phyloP scores from a whole-genome alignment of 2,113 vertebrate species.

The Eptatretus burgeri region DNA sequence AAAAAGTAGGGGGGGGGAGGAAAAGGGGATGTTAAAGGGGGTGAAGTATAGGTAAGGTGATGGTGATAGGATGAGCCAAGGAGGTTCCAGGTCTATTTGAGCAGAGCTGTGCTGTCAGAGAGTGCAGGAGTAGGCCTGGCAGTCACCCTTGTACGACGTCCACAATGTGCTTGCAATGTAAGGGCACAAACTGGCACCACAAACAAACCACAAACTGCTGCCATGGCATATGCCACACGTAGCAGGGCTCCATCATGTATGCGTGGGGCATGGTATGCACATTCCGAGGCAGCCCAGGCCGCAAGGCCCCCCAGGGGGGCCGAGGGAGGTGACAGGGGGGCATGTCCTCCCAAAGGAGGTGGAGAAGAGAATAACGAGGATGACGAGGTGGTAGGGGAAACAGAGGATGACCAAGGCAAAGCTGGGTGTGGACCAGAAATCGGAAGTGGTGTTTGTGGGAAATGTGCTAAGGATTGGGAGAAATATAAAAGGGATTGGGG shows the following conservation, averaged over 20 bases:
- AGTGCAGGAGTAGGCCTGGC: conserved; percentile 38
- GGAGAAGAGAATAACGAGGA: background rate
- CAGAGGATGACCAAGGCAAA: no score
- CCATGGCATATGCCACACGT: conserved; percentile 97
- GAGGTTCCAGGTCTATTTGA: conserved; percentile 24
- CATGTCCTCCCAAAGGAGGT: conserved; percentile 1
- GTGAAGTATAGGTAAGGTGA: no score
- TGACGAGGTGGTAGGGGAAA: background rate
- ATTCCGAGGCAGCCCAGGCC: conserved; percentile 59
- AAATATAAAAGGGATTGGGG: no score
- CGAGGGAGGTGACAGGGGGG: conserved; percentile 19
- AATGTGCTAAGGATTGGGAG: no score
- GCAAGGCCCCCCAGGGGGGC: conserved; percentile 45
- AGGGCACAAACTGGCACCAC: conserved; percentile 94
- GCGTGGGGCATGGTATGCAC: conserved; percentile 90
- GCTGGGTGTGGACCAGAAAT: no score
- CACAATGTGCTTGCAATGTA: conserved; percentile 92
- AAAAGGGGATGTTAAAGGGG: no score
- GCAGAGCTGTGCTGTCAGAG: conserved; percentile 67
- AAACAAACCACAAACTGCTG: conserved; percentile 84
- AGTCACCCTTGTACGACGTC: conserved; percentile 33
- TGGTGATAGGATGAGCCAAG: no score
- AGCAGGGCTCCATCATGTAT: conserved; percentile 91
- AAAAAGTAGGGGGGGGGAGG: no score
- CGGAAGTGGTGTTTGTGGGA: no score